A percentile compares a stretch with the other conserved stretches of the same genome.
Evolutionary conservation across 1,140 invertebrate genomes (phyloP).

Genomic region (Thaumatotibia leucotreta): DNA sequence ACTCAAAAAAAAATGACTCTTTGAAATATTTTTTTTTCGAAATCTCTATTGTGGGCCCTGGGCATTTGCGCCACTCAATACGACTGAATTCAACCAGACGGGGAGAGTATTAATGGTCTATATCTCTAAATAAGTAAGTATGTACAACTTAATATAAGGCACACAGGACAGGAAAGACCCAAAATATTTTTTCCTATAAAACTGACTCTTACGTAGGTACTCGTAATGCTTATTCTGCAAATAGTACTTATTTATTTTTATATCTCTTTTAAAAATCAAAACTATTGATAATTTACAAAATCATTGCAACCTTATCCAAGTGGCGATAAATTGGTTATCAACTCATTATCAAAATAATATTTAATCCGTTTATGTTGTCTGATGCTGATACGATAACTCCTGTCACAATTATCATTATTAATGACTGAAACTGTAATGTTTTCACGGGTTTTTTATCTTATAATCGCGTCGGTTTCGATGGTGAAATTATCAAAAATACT

Average conservation of each 20-base stretch:
- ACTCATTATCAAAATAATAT: neutral
- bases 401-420: conserved; percentile 37
- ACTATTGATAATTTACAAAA: conserved; percentile 19
- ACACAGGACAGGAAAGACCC: no score
- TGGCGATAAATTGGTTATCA: neutral
- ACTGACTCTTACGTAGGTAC: no score
- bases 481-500: neutral
- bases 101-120: no score
- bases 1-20: no score
- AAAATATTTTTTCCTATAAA: no score
- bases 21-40: no score
- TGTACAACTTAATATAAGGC: no score
- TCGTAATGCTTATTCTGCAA: no score
- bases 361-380: conserved; percentile 27
- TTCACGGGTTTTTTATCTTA: conserved; percentile 8
- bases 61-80: no score
- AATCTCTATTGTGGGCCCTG: no score
- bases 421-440: conserved; percentile 30
- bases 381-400: conserved; percentile 22
- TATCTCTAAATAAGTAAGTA: no score
- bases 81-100: no score
- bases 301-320: conserved; percentile 23
- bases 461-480: neutral
- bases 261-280: conserved; percentile 1
- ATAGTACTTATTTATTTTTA: neutral